A percentile compares a stretch with the other conserved stretches of the same genome.
Evolutionary conservation across 2,888 invertebrate genomes (phyloP).

Genomic region (Leptopterna dolabrata): DNA sequence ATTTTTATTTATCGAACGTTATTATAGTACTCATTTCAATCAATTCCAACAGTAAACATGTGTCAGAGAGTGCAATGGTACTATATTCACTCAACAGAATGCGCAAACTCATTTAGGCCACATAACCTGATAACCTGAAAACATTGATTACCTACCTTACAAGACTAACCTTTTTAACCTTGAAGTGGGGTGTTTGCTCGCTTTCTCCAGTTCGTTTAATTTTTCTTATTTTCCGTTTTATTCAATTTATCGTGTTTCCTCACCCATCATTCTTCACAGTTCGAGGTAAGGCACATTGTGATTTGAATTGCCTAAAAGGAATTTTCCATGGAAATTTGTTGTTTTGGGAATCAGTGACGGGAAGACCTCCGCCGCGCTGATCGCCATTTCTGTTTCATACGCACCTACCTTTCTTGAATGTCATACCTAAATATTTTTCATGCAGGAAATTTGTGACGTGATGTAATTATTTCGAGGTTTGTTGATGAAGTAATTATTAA

Average conservation of each 20-base stretch:
- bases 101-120: background rate
- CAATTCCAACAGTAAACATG: no score
- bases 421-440: no score
- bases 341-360: background rate
- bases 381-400: conserved; percentile 1
- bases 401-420: background rate
- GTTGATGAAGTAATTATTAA: background rate
- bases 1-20: no score
- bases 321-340: background rate
- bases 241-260: background rate
- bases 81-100: background rate
- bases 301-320: background rate
- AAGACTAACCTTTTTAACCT: conserved; percentile 19
- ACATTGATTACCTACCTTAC: background rate
- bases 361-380: background rate
- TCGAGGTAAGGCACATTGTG: background rate
- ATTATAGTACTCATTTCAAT: no score
- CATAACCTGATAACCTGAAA: background rate
- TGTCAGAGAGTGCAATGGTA: background rate
- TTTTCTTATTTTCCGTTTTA: conserved; percentile 1
- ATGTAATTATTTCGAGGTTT: background rate
- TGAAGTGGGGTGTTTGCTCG: conserved; percentile 20
- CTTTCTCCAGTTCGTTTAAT: conserved; percentile 1
- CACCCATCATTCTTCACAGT: background rate
- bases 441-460: no score